Evolutionary conservation across 2,888 invertebrate genomes (phyloP), one percentile per base, ranked within the genome.

Genomic region (Serripes groenlandicus): DNA sequence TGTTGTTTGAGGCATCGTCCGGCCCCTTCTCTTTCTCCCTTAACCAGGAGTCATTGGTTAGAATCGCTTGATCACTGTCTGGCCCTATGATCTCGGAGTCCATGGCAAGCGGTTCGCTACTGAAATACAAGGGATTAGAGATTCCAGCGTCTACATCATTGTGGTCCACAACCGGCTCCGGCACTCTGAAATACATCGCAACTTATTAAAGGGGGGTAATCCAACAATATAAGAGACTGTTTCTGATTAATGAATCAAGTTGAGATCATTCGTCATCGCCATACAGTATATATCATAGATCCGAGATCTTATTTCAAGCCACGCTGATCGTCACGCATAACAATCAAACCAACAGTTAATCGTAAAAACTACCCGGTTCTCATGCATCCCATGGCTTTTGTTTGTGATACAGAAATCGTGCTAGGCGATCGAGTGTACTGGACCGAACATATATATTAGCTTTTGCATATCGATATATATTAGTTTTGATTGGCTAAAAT

Each of bases 1-100:
- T 66, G 26, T 66, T 66, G 26, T 66, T 66, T 11, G 42, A 26
- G 23, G 35, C 3, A 66, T 42, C 28, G 37, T 42, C 35, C 28
- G 73, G 73, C 30, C 73, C 73, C 28, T 73, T 73, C 21, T 49
- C 73, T 23, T 62, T 34, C 37, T 75, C 75, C 54, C 62, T 74
- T n/a, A 74, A 35, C 79, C 79, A 79, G 4, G 79, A 79, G 35
- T 79, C 79, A 7, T 35, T 60, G 15, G 79, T 79, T 3, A 79
- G 62, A 34, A 75, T 54, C 5, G 56, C 70, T 7, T 75, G 34
- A 35, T 58, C 70, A 3, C 52, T 37, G 1, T 60, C 70, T 11
- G 77, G 64, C n/a, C n/a, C 21, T 11, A 11, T 42, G 3, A 66
- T 66, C n/a, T 66, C 66, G 7, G 42, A 3, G 9, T 42, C 42